Conservation (phyloP, 2,797 vertebrate species). For the Loris lydekkerianus region DNA sequence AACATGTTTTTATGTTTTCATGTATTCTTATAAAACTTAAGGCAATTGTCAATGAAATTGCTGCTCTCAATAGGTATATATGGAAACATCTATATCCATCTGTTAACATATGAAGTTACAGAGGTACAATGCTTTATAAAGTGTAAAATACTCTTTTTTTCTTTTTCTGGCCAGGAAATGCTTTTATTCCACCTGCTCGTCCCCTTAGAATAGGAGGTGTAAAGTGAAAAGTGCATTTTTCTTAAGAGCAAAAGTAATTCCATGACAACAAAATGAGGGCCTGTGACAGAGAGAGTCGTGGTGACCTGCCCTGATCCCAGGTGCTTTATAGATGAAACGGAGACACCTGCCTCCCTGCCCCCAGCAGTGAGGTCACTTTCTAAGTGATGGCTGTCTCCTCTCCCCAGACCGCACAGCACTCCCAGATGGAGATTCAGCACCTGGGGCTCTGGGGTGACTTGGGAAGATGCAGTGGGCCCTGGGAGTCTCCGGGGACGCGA, state of each 20-base stretch:
- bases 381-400: neutral
- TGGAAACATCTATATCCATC: neutral
- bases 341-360: neutral
- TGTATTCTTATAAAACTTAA: neutral
- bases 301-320: neutral
- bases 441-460: neutral
- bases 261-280: neutral
- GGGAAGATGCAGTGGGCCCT: slow-evolving; percentile 7
- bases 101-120: neutral
- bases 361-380: neutral
- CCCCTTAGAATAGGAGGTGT: neutral
- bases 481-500: neutral
- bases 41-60: neutral
- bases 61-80: neutral
- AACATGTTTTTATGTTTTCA: neutral
- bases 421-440: neutral
- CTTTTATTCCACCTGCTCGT: slow-evolving; percentile 41
- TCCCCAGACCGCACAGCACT: neutral
- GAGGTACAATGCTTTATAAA: neutral
- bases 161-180: neutral
- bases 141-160: neutral
- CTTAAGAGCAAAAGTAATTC: slow-evolving; percentile 49
- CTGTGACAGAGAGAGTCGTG: neutral
- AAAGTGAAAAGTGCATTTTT: slow-evolving; percentile 60
- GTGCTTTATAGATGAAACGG: neutral